phyloP scores from a whole-genome alignment of 2,113 vertebrate species.

The Pituophis catenifer region DNA sequence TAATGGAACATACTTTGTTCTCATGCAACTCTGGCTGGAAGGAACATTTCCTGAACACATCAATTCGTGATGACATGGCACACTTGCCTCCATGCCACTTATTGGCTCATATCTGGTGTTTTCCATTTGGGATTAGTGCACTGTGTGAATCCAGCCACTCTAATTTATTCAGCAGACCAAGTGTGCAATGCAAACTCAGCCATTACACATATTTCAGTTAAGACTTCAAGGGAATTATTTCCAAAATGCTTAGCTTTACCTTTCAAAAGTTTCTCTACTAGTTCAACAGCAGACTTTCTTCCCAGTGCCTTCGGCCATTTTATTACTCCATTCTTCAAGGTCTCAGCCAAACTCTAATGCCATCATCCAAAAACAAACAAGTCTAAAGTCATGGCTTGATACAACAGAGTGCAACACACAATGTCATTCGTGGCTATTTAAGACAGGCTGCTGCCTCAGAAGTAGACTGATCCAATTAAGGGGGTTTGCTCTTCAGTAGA shows the following conservation, averaged over 20 bases:
- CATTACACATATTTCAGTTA: background rate
- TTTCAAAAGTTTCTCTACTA: constrained; percentile 82
- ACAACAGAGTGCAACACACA: background rate
- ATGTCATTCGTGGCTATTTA: background rate
- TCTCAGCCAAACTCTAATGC: constrained; percentile 81
- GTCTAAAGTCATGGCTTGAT: background rate
- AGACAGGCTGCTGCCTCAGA: background rate
- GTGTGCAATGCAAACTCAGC: background rate
- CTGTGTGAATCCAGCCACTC: background rate
- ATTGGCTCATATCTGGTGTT: background rate
- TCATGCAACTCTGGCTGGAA: background rate
- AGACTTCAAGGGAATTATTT: background rate
- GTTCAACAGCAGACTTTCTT: constrained; percentile 73
- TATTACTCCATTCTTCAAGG: constrained; percentile 80
- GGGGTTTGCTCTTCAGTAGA: background rate
- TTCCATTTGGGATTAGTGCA: background rate
- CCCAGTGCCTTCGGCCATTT: constrained; percentile 87
- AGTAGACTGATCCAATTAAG: background rate
- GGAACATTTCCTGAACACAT: background rate
- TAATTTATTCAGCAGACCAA: background rate
- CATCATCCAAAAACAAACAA: constrained; percentile 18
- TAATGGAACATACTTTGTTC: background rate
- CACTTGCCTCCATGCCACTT: background rate
- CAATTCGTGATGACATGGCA: background rate
- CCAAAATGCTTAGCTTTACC: constrained; percentile 66